Evolutionary conservation across 2,797 vertebrate species (phyloP).

Genomic region (Discoglossus pictus): DNA sequence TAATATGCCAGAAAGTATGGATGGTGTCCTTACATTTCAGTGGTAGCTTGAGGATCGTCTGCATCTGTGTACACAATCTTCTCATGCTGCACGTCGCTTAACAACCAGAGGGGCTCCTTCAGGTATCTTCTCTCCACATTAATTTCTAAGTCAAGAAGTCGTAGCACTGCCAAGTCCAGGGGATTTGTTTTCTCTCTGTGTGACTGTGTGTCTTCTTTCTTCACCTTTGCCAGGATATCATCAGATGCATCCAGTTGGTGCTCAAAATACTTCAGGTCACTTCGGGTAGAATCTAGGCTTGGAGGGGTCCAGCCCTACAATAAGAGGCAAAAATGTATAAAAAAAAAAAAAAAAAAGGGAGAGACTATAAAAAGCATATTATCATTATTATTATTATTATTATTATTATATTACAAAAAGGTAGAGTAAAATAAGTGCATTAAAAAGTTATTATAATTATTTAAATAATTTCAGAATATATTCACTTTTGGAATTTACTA

Average conservation of each 20-base stretch:
- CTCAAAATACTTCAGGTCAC: constrained; percentile 88
- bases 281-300: constrained; percentile 82
- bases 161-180: constrained; percentile 84
- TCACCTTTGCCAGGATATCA: constrained; percentile 83
- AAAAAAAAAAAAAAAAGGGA: constrained; percentile 18
- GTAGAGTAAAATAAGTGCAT: no score
- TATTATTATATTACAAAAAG: no score
- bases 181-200: constrained; percentile 84
- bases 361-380: no score
- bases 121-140: constrained; percentile 92
- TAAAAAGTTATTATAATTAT: no score
- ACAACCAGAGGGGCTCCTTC: constrained; percentile 90
- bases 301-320: constrained; percentile 84
- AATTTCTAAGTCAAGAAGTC: constrained; percentile 85
- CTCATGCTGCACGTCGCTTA: constrained; percentile 84
- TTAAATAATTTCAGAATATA: no score
- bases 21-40: constrained; percentile 67
- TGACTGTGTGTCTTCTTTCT: constrained; percentile 80
- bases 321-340: neutral
- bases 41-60: constrained; percentile 50
- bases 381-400: no score
- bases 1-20: no score
- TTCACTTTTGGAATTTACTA: no score
- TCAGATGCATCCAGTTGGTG: constrained; percentile 82
- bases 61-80: constrained; percentile 69